Evolutionary conservation across 1,140 invertebrate genomes (phyloP), one percentile per base, ranked within the genome.

Genomic region (Papilio aristodemus): DNA sequence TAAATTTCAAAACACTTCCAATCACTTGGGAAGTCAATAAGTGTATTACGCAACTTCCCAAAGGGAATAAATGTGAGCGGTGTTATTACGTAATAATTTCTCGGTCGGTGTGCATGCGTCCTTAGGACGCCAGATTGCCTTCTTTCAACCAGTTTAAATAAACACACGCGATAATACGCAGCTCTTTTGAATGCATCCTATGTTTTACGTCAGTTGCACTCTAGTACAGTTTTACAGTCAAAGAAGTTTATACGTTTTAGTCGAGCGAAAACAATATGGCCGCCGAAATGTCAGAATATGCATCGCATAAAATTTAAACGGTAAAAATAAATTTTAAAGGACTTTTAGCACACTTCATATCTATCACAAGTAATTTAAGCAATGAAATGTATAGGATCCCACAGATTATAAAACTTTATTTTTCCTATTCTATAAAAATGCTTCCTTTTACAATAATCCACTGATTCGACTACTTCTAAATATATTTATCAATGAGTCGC

Each of bases 61-160:
- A 63, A 60, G 36, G 9, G 1, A 25, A 11, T 39, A 39, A 62
- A 41, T 64, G 5, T 32, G 54, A 58, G 13, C 8, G 32, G 9
- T 1, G 67, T 7, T 7, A 5, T 68, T 69, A 68, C 37, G 37
- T 73, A 75, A 41, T 43, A 10, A 3, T 13, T 59, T 19, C 9
- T 38, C 54, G 46, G 19, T 54, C 37, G 43, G 46, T 81, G 67
- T 73, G 73, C 17, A 71, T 73, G 57, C 27, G 13, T 72, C 79
- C 75, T 86, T 75, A 83, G 71, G 80, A 84, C 77, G 64, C 85
- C 88, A 90, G 85, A 89, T 89, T 90, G 86, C 85, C 86, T 90
- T 90, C 88, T 90, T 90, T 90, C 88, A 84, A 77, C 71, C 83
- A 83, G 82, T 81, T 77, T 80, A 87, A 88, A 90, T 86, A 90